A percentile compares a stretch with the other conserved stretches of the same genome.
Conservation (phyloP, 2,888 invertebrate genomes). For the Drosophila fungiperda region DNA sequence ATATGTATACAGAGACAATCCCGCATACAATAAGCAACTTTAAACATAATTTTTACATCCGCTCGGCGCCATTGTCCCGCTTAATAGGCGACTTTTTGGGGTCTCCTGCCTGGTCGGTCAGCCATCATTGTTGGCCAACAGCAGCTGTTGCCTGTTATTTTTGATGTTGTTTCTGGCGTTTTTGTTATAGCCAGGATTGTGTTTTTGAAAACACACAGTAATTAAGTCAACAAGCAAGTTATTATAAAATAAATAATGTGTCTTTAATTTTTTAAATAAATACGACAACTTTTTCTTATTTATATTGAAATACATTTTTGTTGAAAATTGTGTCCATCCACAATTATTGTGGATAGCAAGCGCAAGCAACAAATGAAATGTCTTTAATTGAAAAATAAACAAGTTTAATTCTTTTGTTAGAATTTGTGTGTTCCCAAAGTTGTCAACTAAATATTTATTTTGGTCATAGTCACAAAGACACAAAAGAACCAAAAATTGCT, state of each 20-base stretch:
- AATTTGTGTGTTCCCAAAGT: conserved; percentile 26
- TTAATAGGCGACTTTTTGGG: conserved; percentile 51
- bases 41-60: conserved; percentile 76
- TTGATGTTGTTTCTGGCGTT: conserved; percentile 20
- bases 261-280: conserved; percentile 4
- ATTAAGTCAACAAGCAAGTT: conserved; percentile 48
- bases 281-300: no score
- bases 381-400: background rate
- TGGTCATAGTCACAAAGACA: conserved; percentile 21
- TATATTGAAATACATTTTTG: background rate
- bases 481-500: conserved; percentile 44
- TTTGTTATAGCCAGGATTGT: conserved; percentile 48
- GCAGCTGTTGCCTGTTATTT: conserved; percentile 20
- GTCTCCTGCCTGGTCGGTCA: conserved; percentile 38
- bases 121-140: conserved; percentile 36
- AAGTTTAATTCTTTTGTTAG: background rate
- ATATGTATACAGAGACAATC: background rate
- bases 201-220: conserved; percentile 48
- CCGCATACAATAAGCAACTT: conserved; percentile 42
- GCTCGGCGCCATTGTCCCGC: conserved; percentile 68
- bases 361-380: background rate
- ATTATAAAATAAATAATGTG: conserved; percentile 7
- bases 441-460: conserved; percentile 5
- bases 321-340: background rate
- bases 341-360: background rate